Evolutionary conservation across 2,113 vertebrate species (phyloP).

Genomic region (Paramormyrops kingsleyae): DNA sequence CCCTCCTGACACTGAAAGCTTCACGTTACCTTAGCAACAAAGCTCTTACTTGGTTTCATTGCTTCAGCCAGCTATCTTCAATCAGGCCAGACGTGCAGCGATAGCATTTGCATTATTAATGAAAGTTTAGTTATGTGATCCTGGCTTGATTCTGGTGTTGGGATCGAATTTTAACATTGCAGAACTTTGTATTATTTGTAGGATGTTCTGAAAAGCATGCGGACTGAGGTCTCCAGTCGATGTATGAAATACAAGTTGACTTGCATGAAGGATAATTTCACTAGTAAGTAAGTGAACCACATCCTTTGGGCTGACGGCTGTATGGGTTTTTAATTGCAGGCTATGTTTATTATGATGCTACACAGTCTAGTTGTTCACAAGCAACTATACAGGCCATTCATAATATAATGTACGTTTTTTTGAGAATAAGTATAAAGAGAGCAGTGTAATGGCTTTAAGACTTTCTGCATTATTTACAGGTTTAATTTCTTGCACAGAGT

Average conservation of each 20-base stretch:
- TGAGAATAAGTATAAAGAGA: not conserved
- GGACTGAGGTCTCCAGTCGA: not conserved
- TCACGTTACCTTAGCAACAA: slow-evolving; percentile 36
- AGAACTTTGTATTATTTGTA: not conserved
- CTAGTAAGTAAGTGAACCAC: slow-evolving; percentile 5
- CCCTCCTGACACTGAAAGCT: not conserved
- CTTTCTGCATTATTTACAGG: not conserved
- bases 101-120: slow-evolving; percentile 33
- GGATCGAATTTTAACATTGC: not conserved
- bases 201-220: not conserved
- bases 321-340: not conserved
- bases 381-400: not conserved
- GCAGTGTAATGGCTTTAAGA: not conserved
- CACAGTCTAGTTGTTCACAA: not conserved
- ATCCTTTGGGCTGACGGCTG: not conserved
- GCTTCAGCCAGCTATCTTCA: slow-evolving; percentile 3
- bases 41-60: slow-evolving; percentile 15
- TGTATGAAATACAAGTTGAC: not conserved
- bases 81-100: slow-evolving; percentile 40
- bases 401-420: not conserved
- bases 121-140: not conserved
- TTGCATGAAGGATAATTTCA: not conserved
- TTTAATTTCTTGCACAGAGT: not conserved
- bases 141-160: not conserved
- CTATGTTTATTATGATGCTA: not conserved